phyloP scores from a whole-genome alignment of 2,113 vertebrate genomes.

The Danionella cerebrum region DNA sequence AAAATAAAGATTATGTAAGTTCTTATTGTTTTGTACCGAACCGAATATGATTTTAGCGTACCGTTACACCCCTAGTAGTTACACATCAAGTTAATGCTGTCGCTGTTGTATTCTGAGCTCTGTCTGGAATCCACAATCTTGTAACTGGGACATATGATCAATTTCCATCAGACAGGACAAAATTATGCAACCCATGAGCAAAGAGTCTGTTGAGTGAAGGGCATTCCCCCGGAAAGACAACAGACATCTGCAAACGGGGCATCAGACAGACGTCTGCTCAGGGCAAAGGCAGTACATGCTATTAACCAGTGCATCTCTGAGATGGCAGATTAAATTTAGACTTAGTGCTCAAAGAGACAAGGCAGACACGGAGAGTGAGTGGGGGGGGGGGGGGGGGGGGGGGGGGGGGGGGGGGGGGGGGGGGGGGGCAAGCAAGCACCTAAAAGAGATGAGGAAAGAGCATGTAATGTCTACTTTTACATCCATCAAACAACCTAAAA shows the following conservation, averaged over 20 bases:
- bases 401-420: not conserved
- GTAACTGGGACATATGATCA: not conserved
- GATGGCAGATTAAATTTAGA: slow-evolving; percentile 27
- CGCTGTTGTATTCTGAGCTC: too few species aligned
- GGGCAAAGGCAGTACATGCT: slow-evolving; percentile 15
- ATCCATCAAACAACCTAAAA: slow-evolving; percentile 3
- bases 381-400: not conserved
- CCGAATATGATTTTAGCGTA: too few species aligned
- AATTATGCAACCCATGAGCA: not conserved
- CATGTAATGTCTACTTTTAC: slow-evolving; percentile 13
- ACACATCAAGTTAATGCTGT: too few species aligned
- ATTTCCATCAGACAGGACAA: not conserved
- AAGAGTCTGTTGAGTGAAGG: not conserved
- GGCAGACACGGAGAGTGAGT: not conserved
- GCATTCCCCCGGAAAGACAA: not conserved
- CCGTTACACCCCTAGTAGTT: too few species aligned
- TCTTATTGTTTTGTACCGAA: too few species aligned
- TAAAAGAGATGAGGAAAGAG: slow-evolving; percentile 2
- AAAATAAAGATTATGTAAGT: too few species aligned
- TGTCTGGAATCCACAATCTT: not conserved
- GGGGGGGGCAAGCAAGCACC: not conserved
- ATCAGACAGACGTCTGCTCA: slow-evolving; percentile 26
- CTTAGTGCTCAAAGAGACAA: not conserved
- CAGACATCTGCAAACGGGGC: not conserved
- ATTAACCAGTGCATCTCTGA: slow-evolving; percentile 5